Conservation (phyloP, 37 sponge, comb jelly and placozoan genomes). For the Bolinopsis microptera region DNA sequence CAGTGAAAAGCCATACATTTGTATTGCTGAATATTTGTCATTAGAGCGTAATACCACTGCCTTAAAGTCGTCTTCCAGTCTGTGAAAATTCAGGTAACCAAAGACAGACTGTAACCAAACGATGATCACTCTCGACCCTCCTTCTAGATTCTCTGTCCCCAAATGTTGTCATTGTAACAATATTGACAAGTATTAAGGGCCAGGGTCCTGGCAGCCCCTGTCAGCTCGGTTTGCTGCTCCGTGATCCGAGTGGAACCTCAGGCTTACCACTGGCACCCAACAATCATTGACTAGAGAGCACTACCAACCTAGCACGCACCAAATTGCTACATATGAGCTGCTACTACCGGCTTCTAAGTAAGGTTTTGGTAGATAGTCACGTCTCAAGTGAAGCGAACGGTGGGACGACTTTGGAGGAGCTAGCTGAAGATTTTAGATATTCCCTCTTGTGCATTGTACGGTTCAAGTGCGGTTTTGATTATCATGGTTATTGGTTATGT, state of each 20-base stretch:
- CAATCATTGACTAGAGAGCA: background rate
- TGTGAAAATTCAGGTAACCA: too few species aligned
- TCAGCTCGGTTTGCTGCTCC: background rate
- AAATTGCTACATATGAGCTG: background rate
- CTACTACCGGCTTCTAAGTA: background rate
- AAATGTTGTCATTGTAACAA: too few species aligned
- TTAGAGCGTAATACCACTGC: too few species aligned
- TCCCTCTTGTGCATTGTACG: background rate
- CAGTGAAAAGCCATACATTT: background rate
- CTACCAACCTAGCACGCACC: background rate
- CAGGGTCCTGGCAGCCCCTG: background rate
- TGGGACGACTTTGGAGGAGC: background rate
- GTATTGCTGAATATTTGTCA: too few species aligned
- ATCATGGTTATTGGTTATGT: background rate
- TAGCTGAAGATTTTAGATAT: too few species aligned
- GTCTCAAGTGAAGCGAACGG: background rate
- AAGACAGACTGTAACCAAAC: too few species aligned
- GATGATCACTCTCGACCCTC: too few species aligned
- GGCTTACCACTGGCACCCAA: background rate
- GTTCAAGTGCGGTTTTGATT: background rate
- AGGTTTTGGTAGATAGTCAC: background rate
- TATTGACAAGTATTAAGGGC: background rate
- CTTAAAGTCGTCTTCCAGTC: too few species aligned
- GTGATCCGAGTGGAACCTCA: background rate
- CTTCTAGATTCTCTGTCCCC: too few species aligned